Evolutionary conservation across 2,113 vertebrate genomes (phyloP).

Genomic region (Xiphophorus maculatus): DNA sequence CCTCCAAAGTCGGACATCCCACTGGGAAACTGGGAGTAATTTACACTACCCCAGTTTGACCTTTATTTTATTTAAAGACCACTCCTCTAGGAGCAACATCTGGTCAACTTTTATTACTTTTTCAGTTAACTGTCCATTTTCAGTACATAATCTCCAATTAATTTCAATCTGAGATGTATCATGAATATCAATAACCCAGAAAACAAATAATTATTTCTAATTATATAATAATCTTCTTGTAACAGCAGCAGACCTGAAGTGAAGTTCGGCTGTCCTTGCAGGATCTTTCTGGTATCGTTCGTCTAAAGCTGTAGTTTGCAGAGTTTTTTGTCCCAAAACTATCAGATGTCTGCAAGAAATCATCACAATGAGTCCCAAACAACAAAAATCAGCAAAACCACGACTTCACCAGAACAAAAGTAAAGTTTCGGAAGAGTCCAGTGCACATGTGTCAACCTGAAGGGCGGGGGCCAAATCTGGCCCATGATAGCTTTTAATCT

Average conservation of each 20-base stretch:
- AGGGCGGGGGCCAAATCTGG: no score
- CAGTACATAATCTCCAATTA: neutral
- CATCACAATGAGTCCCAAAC: neutral
- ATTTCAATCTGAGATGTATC: neutral
- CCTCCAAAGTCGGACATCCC: no score
- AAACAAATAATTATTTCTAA: neutral
- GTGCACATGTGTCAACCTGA: neutral
- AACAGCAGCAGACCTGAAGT: neutral
- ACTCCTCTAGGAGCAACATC: neutral
- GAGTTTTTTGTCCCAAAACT: neutral
- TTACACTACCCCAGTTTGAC: no score
- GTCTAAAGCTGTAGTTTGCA: no score
- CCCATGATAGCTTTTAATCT: no score
- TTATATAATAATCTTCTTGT: no score
- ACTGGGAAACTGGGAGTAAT: no score
- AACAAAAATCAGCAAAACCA: neutral
- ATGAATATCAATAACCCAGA: neutral
- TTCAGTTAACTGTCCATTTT: neutral
- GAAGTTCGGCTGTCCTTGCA: neutral
- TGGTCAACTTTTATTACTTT: neutral
- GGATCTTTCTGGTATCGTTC: neutral
- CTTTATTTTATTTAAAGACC: neutral
- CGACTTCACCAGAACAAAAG: neutral
- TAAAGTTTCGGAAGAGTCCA: neutral
- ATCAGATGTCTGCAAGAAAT: neutral